These are phyloP conservation scores for Dascyllus trimaculatus DNA, from an alignment of 2,113 vertebrate species.

Conservation along the genomic window DNA sequence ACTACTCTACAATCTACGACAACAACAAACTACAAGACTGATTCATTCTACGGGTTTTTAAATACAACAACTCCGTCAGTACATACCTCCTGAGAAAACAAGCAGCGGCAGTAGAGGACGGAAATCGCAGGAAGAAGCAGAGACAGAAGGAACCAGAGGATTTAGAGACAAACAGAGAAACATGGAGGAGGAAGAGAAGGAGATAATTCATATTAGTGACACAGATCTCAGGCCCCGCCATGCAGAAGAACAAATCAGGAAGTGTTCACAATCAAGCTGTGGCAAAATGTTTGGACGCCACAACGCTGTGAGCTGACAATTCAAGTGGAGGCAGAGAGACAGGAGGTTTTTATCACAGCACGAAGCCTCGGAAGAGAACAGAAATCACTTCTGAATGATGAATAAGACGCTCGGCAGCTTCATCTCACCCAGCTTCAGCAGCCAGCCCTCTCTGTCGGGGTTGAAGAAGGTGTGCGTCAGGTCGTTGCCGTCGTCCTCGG, in stretches of 20 bases:
- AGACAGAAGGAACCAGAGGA: slow-evolving; percentile 68
- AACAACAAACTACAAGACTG: slow-evolving; percentile 9
- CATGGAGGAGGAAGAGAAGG: slow-evolving; percentile 53
- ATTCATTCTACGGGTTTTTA: background rate
- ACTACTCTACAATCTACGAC: slow-evolving; percentile 24
- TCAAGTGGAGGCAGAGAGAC: slow-evolving; percentile 52
- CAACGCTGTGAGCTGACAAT: slow-evolving; percentile 28
- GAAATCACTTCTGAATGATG: background rate
- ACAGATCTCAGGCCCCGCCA: slow-evolving; percentile 80
- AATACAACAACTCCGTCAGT: slow-evolving; percentile 57
- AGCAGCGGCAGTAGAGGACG: slow-evolving; percentile 80
- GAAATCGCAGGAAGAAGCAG: slow-evolving; percentile 80
- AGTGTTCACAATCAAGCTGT: slow-evolving; percentile 41
- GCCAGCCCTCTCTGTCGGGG: slow-evolving; percentile 94
- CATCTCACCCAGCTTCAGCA: slow-evolving; percentile 91
- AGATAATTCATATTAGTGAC: slow-evolving; percentile 81
- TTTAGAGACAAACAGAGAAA: slow-evolving; percentile 65
- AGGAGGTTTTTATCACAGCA: slow-evolving; percentile 30
- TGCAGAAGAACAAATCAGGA: slow-evolving; percentile 78
- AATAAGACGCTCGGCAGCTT: background rate
- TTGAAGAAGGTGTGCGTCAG: slow-evolving; percentile 95
- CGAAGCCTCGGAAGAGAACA: slow-evolving; percentile 49
- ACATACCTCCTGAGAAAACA: slow-evolving; percentile 86
- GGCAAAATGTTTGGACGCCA: slow-evolving; percentile 23
- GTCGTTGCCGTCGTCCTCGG: slow-evolving; percentile 94